A percentile compares a stretch with the other conserved stretches of the same genome.
These are phyloP conservation scores for Mus caroli DNA, from an alignment of 2,797 vertebrate species.

Conservation along the genomic window DNA sequence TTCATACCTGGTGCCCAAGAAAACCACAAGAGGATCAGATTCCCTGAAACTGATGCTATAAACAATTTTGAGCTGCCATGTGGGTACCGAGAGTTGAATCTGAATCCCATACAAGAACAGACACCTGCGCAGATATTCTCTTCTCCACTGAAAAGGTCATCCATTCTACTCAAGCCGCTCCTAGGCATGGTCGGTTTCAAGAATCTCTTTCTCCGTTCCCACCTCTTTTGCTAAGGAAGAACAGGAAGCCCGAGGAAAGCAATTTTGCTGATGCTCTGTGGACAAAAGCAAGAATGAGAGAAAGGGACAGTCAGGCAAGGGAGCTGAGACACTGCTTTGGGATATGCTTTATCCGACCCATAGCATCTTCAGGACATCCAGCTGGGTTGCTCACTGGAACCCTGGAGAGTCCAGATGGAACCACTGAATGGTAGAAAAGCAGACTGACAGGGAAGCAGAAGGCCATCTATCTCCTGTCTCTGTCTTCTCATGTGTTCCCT, in stretches of 20 bases:
- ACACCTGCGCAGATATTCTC: not conserved
- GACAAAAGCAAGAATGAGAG: not conserved
- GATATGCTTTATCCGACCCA: not conserved
- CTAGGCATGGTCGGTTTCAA: conserved; percentile 4
- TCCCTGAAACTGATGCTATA: not conserved
- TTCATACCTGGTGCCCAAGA: not conserved
- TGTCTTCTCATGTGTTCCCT: not conserved
- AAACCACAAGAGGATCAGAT: not conserved
- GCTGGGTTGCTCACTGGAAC: not conserved
- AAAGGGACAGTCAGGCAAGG: not conserved
- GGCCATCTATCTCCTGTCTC: not conserved
- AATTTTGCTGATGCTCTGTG: not conserved
- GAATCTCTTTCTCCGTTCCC: not conserved
- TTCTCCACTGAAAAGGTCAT: not conserved
- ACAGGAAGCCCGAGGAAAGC: not conserved
- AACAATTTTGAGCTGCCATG: not conserved
- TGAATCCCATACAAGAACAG: not conserved
- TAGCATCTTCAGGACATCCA: not conserved
- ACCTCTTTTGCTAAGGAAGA: conserved; percentile 29
- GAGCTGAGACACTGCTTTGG: not conserved
- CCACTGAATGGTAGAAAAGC: not conserved
- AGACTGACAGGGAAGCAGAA: not conserved
- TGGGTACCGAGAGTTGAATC: not conserved
- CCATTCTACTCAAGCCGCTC: not conserved
- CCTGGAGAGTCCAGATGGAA: conserved; percentile 3